Evolutionary conservation across 2,888 invertebrate species (phyloP), one percentile per base, ranked within the genome.

Genomic region (Clepsis dumicolana): DNA sequence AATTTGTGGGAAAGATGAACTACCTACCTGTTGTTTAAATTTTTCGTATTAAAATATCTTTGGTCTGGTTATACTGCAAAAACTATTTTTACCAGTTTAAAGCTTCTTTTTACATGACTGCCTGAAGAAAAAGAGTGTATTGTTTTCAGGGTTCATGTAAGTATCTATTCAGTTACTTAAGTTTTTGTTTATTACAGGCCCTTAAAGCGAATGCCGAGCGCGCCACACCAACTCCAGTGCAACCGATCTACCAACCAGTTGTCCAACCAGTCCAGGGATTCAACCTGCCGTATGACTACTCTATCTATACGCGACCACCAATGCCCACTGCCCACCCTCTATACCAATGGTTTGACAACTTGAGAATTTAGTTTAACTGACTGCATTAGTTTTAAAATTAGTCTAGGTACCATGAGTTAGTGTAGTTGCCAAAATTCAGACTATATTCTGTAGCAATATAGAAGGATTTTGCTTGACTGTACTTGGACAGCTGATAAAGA

Each of bases 211-310:
- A 90, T 50, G 59, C 80, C 18, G 86, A 86, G 70, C 82, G 80
- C 25, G 75, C 88, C 0, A 70, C 82, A 0, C 75, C 77, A 0
- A 68, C 78, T 0, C 76, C 81, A 0, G 69, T 82, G 1, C 81
- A 78, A 7, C 81, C 82, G 0, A 54, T 87, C 4, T 89, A 84
- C 74, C 76, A 84, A 0, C 70, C 81, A 1, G 56, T 86, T 1
- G 41, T 87, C 59, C 80, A 81, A 0, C 77, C 80, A 0, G 73
- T 88, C 70, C 81, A 77, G 0, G 80, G 65, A 66, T 87, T 84
- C 64, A 67, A 75, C 4, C 32, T 86, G 1, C 80, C 84, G 0
- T 91, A 82, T n/a, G 86, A 88, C 52, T 88, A 85, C 73, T 79
- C 27, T 80, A 72, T 88, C 4, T 89, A 82, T 70, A 72, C 82